Evolutionary conservation across 1,140 invertebrate genomes (phyloP).

Genomic region (Apis dorsata): DNA sequence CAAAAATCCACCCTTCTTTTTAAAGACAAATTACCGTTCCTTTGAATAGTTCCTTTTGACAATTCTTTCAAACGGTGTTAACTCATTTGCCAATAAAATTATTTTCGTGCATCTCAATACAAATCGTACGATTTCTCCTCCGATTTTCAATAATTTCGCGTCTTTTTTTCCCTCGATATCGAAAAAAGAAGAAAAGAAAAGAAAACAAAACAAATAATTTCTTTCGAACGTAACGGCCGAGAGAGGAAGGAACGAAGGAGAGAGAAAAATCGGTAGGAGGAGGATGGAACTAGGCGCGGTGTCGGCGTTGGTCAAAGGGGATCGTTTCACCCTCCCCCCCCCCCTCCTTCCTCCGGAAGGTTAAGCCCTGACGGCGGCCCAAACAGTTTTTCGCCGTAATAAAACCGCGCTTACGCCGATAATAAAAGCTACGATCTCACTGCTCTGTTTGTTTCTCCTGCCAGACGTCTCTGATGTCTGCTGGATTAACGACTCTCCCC

Average conservation of each 20-base stretch:
- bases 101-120: too few species aligned
- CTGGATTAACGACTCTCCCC: not conserved
- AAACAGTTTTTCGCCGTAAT: slow-evolving; percentile 62
- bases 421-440: slow-evolving; percentile 63
- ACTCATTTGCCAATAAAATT: too few species aligned
- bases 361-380: slow-evolving; percentile 40
- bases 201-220: not conserved
- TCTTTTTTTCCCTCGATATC: too few species aligned
- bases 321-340: not conserved
- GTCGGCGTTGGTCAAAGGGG: slow-evolving; percentile 63
- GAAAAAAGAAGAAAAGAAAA: too few species aligned
- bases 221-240: not conserved
- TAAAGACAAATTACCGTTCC: too few species aligned
- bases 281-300: not conserved
- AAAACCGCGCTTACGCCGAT: slow-evolving; percentile 56
- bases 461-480: slow-evolving; percentile 62
- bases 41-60: too few species aligned
- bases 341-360: slow-evolving; percentile 36
- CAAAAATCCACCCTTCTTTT: not conserved
- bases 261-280: not conserved
- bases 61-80: too few species aligned
- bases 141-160: too few species aligned
- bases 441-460: slow-evolving; percentile 66
- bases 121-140: too few species aligned
- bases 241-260: too few species aligned